A percentile compares a stretch with the other conserved stretches of the same genome.
Conservation (phyloP, 2,888 invertebrate species). For the Pocota personata region DNA sequence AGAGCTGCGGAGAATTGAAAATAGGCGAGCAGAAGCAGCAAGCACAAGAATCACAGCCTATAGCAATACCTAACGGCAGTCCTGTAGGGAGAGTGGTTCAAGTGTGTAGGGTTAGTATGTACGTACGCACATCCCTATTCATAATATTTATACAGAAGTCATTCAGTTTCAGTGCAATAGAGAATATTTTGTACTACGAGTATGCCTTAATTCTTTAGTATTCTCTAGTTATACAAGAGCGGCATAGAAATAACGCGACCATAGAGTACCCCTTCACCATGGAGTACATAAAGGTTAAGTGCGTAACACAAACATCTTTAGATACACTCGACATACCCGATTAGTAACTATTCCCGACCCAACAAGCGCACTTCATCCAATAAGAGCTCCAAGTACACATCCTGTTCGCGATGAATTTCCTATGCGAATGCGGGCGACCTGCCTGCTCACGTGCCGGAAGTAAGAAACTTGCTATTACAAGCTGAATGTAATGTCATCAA, state of each 20-base stretch:
- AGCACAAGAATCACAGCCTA: too few relatives aligned
- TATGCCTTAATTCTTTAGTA: background rate
- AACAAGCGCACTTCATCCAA: conserved; percentile 1
- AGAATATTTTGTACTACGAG: too few relatives aligned
- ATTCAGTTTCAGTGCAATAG: too few relatives aligned
- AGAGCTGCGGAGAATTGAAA: too few relatives aligned
- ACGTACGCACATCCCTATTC: too few relatives aligned
- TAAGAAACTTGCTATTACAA: conserved; percentile 32
- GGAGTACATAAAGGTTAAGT: background rate
- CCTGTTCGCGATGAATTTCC: background rate
- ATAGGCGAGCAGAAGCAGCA: too few relatives aligned
- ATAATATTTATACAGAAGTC: too few relatives aligned
- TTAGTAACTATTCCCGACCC: background rate
- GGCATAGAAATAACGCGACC: too few relatives aligned
- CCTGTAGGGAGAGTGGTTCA: too few relatives aligned
- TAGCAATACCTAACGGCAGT: too few relatives aligned
- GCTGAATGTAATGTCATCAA: conserved; percentile 16
- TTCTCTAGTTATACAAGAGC: background rate
- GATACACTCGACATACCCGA: background rate
- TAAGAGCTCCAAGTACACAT: background rate
- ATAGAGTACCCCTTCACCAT: background rate
- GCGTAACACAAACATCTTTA: conserved; percentile 2
- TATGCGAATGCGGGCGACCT: background rate
- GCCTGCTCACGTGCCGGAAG: conserved; percentile 29
- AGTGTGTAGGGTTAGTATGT: too few relatives aligned